Conservation (phyloP, 2,888 invertebrate species). For the Pasiphila rectangulata region DNA sequence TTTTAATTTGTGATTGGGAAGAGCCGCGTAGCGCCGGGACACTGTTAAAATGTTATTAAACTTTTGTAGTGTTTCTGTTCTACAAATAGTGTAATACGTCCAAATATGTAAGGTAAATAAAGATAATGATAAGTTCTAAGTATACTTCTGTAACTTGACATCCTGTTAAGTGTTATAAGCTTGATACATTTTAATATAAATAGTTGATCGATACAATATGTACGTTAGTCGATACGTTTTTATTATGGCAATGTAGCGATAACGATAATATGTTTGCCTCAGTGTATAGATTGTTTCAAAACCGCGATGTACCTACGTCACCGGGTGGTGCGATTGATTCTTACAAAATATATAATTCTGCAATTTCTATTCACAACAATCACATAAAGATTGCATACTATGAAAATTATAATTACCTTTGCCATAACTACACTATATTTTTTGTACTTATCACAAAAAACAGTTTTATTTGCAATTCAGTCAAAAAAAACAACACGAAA, state of each 20-base stretch:
- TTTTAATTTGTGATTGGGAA: too few relatives aligned
- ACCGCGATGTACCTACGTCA: slow-evolving; percentile 46
- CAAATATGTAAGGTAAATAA: too few relatives aligned
- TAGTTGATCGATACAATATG: too few relatives aligned
- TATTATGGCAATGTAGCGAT: neutral
- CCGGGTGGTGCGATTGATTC: slow-evolving; percentile 53
- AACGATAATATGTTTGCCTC: neutral
- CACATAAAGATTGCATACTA: slow-evolving; percentile 21
- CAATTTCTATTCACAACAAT: slow-evolving; percentile 23
- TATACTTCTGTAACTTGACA: too few relatives aligned
- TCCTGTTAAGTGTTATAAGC: too few relatives aligned
- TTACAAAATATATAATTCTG: slow-evolving; percentile 34
- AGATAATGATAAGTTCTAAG: too few relatives aligned
- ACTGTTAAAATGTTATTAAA: too few relatives aligned
- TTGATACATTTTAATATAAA: too few relatives aligned
- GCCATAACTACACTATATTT: slow-evolving; percentile 54
- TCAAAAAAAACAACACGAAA: slow-evolving; percentile 56
- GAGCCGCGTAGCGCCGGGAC: too few relatives aligned
- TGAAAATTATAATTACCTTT: slow-evolving; percentile 55
- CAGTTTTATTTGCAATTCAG: slow-evolving; percentile 51
- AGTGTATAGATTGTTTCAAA: slow-evolving; percentile 28
- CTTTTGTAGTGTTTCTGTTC: too few relatives aligned
- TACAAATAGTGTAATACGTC: too few relatives aligned
- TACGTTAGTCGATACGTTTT: too few relatives aligned
- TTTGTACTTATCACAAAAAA: slow-evolving; percentile 35